Conservation (phyloP, 2,888 invertebrate genomes). For the Mythimna loreyi region DNA sequence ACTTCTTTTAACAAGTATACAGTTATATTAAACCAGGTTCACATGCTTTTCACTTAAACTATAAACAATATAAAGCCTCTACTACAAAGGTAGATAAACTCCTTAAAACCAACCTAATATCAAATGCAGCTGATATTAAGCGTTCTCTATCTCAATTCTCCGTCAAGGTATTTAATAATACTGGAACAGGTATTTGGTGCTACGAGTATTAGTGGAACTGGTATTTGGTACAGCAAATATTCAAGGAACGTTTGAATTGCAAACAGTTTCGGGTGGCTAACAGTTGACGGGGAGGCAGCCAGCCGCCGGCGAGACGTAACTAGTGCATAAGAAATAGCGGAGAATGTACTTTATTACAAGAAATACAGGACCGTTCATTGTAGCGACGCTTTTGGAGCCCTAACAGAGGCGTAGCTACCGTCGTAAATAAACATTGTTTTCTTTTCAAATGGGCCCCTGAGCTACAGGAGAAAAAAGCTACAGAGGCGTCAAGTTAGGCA, state of each 20-base stretch:
- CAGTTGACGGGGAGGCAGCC: constrained; percentile 25
- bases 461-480: too few species aligned
- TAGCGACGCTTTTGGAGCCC: too few species aligned
- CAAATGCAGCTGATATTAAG: constrained; percentile 11
- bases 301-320: not conserved
- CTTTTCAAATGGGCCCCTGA: too few species aligned
- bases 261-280: constrained; percentile 49
- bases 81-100: not conserved
- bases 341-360: too few species aligned
- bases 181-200: constrained; percentile 43
- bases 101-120: not conserved
- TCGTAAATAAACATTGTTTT: too few species aligned
- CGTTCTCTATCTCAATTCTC: constrained; percentile 27
- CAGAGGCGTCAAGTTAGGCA: too few species aligned
- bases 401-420: too few species aligned
- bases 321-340: constrained; percentile 41
- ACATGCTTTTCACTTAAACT: not conserved
- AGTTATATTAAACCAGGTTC: too few species aligned
- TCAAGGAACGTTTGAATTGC: constrained; percentile 60
- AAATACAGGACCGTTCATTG: too few species aligned
- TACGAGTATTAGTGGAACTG: constrained; percentile 44
- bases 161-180: constrained; percentile 52
- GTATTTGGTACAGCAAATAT: constrained; percentile 53
- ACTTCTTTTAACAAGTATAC: too few species aligned
- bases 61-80: not conserved